A percentile compares a stretch with the other conserved stretches of the same genome.
These are phyloP conservation scores for Halocynthia aurantium DNA, from an alignment of 23 tunicate species.

Conservation along the genomic window DNA sequence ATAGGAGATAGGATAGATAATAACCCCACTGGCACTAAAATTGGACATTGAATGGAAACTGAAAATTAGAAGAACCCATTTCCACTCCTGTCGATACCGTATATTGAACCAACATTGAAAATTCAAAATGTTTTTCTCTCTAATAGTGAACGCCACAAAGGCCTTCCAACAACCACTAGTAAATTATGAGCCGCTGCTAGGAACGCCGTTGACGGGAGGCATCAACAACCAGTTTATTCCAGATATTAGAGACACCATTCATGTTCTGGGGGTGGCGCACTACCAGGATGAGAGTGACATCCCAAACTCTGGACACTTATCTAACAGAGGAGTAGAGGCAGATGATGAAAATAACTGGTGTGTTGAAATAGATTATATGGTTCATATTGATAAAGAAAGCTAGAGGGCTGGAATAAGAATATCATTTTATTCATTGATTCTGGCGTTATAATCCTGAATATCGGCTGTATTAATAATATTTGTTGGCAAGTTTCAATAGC, in stretches of 20 bases:
- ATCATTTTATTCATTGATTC: no score
- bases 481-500: no score
- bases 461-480: no score
- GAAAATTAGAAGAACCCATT: no score
- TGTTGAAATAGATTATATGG: neutral
- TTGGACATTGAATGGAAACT: no score
- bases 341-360: conserved; percentile 40
- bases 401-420: no score
- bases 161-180: conserved; percentile 9
- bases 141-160: neutral
- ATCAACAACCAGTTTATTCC: conserved; percentile 1
- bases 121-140: neutral
- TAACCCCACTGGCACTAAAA: no score
- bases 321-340: conserved; percentile 24
- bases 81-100: no score
- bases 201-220: neutral
- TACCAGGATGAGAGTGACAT: conserved; percentile 22
- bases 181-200: neutral
- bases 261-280: neutral
- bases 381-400: no score
- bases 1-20: no score
- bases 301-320: conserved; percentile 5
- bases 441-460: no score
- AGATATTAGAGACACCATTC: neutral
- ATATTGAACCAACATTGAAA: no score